These are phyloP conservation scores for Brachionus rubens DNA, from an alignment of 1,140 invertebrate genomes.

Conservation along the genomic window DNA sequence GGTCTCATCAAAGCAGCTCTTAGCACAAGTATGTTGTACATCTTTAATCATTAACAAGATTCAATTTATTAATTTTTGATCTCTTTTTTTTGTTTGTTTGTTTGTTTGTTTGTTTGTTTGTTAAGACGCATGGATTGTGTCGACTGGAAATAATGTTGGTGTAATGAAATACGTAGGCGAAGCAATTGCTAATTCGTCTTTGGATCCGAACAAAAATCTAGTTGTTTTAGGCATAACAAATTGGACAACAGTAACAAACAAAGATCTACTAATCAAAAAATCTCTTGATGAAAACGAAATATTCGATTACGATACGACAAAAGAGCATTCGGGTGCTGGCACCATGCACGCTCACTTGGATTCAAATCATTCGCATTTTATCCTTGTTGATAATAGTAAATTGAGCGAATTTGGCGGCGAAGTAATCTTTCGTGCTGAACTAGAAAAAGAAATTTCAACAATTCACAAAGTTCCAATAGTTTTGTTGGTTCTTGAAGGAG, in stretches of 20 bases:
- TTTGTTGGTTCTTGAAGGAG: constrained; percentile 60
- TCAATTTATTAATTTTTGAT: constrained; percentile 47
- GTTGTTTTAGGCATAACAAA: constrained; percentile 33
- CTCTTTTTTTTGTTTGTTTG: too few species aligned
- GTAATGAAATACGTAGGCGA: constrained; percentile 41
- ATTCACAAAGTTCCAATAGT: constrained; percentile 57
- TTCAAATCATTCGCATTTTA: constrained; percentile 63
- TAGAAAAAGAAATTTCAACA: constrained; percentile 20
- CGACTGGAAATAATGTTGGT: constrained; percentile 37
- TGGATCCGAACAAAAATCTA: constrained; percentile 21
- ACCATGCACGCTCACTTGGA: constrained; percentile 54
- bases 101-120: too few species aligned
- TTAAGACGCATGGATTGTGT: constrained; percentile 40
- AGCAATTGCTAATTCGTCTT: background rate
- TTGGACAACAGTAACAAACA: constrained; percentile 24
- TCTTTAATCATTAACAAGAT: too few species aligned
- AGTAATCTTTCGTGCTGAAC: constrained; percentile 5
- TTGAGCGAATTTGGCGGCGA: constrained; percentile 46
- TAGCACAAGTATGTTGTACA: too few species aligned
- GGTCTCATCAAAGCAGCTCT: constrained; percentile 59
- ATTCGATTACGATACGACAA: background rate
- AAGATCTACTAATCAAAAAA: background rate
- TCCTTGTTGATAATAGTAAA: constrained; percentile 61
- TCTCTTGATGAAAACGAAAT: background rate
- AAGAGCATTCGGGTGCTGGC: background rate